These are phyloP conservation scores for Aquatica leii DNA, from an alignment of 2,888 invertebrate species.

Conservation along the genomic window DNA sequence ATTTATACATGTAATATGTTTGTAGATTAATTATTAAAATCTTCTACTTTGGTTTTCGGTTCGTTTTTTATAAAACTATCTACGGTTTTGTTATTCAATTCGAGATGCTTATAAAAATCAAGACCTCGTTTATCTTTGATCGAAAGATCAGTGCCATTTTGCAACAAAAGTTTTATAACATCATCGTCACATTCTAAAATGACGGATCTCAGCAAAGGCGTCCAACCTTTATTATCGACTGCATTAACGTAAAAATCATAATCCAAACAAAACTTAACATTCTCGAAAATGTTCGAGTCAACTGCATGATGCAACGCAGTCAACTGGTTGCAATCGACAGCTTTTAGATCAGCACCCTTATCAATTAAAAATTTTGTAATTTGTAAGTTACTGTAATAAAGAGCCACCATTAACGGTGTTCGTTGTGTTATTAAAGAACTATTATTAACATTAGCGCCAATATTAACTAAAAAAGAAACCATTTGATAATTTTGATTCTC, in stretches of 20 bases:
- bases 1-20: too few species aligned
- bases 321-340: slow-evolving; percentile 62
- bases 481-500: slow-evolving; percentile 60
- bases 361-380: slow-evolving; percentile 61
- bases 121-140: slow-evolving; percentile 50
- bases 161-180: slow-evolving; percentile 60
- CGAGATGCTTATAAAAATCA: slow-evolving; percentile 48
- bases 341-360: slow-evolving; percentile 60
- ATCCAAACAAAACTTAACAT: slow-evolving; percentile 54
- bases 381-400: slow-evolving; percentile 54
- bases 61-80: too few species aligned
- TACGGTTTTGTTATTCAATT: slow-evolving; percentile 23
- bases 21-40: too few species aligned
- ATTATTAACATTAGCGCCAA: slow-evolving; percentile 63
- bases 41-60: too few species aligned
- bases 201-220: slow-evolving; percentile 65
- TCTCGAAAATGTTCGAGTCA: slow-evolving; percentile 60
- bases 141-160: slow-evolving; percentile 59
- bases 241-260: slow-evolving; percentile 57
- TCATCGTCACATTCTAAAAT: slow-evolving; percentile 60
- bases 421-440: slow-evolving; percentile 56
- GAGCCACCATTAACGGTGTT: slow-evolving; percentile 64
- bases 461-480: slow-evolving; percentile 59
- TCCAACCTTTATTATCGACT: slow-evolving; percentile 64
- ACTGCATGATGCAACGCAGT: slow-evolving; percentile 66